These are phyloP conservation scores for Labeo catla DNA, from an alignment of 2,113 vertebrate species.

Conservation along the genomic window DNA sequence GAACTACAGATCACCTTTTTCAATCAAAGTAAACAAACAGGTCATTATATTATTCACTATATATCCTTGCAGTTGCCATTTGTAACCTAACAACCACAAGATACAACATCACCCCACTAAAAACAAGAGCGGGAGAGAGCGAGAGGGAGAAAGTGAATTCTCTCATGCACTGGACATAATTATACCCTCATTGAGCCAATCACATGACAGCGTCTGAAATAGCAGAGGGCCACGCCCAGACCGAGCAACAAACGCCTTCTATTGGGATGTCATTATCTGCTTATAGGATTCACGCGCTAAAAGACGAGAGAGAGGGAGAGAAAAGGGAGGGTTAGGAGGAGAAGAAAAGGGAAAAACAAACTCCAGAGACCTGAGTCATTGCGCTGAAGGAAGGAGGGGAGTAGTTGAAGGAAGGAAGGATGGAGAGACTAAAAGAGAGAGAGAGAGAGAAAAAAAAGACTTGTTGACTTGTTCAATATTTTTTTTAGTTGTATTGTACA, in stretches of 20 bases:
- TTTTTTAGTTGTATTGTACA: background rate
- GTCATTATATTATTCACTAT: slow-evolving; percentile 39
- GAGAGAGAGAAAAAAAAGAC: slow-evolving; percentile 57
- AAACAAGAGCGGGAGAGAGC: slow-evolving; percentile 45
- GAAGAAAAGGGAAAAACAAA: slow-evolving; percentile 54
- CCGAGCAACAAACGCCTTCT: slow-evolving; percentile 75
- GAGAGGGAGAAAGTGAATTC: slow-evolving; percentile 19
- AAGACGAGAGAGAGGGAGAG: slow-evolving; percentile 34
- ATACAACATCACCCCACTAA: slow-evolving; percentile 67
- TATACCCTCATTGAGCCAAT: slow-evolving; percentile 73
- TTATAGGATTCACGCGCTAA: slow-evolving; percentile 57
- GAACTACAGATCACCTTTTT: background rate
- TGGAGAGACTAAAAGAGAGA: slow-evolving; percentile 47
- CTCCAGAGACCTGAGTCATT: slow-evolving; percentile 50
- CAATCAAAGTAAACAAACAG: slow-evolving; percentile 38
- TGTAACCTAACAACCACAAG: slow-evolving; percentile 72
- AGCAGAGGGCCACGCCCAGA: slow-evolving; percentile 71
- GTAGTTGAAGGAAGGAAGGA: slow-evolving; percentile 49
- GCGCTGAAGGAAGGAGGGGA: slow-evolving; percentile 25
- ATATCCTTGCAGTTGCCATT: slow-evolving; percentile 54
- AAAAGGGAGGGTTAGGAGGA: slow-evolving; percentile 37
- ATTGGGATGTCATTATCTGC: slow-evolving; percentile 62
- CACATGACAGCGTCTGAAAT: slow-evolving; percentile 70
- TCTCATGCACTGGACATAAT: slow-evolving; percentile 69
- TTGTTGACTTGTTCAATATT: background rate